Evolutionary conservation across 2,797 vertebrate genomes (phyloP), one percentile per base, ranked within the genome.

Genomic region (Schizopygopsis malacanthus): DNA sequence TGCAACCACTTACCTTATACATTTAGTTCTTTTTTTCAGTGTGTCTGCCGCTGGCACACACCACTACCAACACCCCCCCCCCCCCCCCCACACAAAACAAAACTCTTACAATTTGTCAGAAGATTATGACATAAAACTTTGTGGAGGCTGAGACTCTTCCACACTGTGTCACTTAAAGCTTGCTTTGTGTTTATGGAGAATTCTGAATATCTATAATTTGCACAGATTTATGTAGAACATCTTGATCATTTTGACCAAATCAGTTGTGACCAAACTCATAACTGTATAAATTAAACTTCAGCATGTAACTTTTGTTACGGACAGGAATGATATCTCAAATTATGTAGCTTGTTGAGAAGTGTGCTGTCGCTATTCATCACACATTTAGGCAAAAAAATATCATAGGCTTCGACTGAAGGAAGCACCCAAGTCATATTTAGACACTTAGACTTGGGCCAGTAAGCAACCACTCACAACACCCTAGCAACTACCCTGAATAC

Each of bases 81-180:
- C 28, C 28, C 28, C 28, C 28, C 28, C 28, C 28, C 28, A 37
- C 84, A 85, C 78, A 78, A 79, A 82, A 87, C 72, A 81, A n/a
- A 82, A 85, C 28, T 61, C 54, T 22, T 2, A 22, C 61, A 80
- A 80, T 79, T 77, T 83, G 47, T 76, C 72, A 79, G 65, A 83
- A 63, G 84, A 50, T 84, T 86, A 84, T 69, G 67, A 86, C 84
- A n/a, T n/a, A 86, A 47, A 81, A 69, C 41, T 75, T 41, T 59
- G 86, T 80, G 76, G 25, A 80, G 33, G 86, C 76, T 72, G 37
- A 54, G 56, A 75, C 65, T 37, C 28, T 16, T 65, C 63, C 28
- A 16, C 63, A 18, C 37, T 33, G 15, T 37, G 47, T 50, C 79
- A 65, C 71, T 70, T 72, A 85, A 50, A 77, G 63, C 52, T 70